A percentile compares a stretch with the other conserved stretches of the same genome.
Conservation (phyloP, 1,140 invertebrate species). For the Penaeus japonicus region DNA sequence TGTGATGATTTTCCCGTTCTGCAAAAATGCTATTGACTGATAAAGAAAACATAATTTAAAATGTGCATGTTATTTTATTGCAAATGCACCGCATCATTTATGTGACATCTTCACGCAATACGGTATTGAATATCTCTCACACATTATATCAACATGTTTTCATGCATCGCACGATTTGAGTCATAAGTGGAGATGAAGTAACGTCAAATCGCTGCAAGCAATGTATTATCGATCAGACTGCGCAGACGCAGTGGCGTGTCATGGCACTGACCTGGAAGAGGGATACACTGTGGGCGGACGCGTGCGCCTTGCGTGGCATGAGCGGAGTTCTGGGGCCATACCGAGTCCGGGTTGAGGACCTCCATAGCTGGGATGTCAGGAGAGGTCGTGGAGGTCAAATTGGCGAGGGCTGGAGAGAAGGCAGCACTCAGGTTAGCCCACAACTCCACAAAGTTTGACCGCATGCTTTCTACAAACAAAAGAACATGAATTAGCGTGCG, state of each 20-base stretch:
- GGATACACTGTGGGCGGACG: slow-evolving; percentile 36
- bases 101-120: no score
- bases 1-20: no score
- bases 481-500: slow-evolving; percentile 1
- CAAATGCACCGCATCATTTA: no score
- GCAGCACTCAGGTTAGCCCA: slow-evolving; percentile 54
- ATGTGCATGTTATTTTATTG: no score
- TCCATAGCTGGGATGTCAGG: not conserved
- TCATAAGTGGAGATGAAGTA: no score
- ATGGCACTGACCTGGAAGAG: slow-evolving; percentile 18
- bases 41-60: no score
- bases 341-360: not conserved
- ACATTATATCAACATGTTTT: no score
- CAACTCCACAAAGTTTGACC: slow-evolving; percentile 42
- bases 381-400: slow-evolving; percentile 21
- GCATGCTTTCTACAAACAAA: slow-evolving; percentile 32
- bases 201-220: no score
- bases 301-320: not conserved
- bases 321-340: not conserved
- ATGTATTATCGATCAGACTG: no score
- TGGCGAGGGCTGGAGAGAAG: slow-evolving; percentile 27
- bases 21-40: no score
- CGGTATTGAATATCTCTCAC: no score
- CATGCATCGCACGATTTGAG: no score
- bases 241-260: not conserved